Evolutionary conservation across 2,113 vertebrate genomes (phyloP).

Genomic region (Emydocephalus ijimae): DNA sequence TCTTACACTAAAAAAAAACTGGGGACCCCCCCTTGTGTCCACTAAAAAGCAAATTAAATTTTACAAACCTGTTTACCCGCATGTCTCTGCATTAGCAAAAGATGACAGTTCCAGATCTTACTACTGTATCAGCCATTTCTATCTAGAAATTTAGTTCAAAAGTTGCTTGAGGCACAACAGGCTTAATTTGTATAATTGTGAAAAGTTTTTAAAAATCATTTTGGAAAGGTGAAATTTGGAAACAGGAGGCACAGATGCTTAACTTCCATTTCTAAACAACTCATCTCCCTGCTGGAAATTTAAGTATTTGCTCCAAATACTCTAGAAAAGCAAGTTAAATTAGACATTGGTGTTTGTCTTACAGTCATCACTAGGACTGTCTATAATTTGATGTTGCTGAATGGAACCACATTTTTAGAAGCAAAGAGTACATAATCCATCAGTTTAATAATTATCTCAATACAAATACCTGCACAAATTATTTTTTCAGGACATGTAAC

Average conservation of each 20-base stretch:
- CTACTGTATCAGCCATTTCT: background rate
- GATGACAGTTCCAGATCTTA: background rate
- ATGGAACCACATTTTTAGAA: background rate
- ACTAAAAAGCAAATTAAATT: background rate
- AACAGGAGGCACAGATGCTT: background rate
- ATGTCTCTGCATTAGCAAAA: background rate
- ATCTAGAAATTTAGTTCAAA: constrained; percentile 2
- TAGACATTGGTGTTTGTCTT: background rate
- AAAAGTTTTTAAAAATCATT: background rate
- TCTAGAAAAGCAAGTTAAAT: background rate
- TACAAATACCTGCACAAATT: background rate
- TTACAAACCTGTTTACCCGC: background rate
- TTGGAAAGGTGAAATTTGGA: background rate
- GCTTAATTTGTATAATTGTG: background rate
- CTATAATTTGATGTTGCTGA: constrained; percentile 3
- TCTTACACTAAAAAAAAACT: background rate
- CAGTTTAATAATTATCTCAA: rapidly evolving
- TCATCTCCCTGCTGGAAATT: background rate
- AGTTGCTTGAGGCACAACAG: background rate
- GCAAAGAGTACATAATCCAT: background rate
- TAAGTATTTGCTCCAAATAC: background rate
- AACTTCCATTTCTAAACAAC: background rate
- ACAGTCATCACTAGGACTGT: background rate
- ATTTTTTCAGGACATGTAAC: background rate
- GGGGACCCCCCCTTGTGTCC: background rate